A percentile compares a stretch with the other conserved stretches of the same genome.
phyloP scores from a whole-genome alignment of 1,140 invertebrate species.

The Ladona fulva region DNA sequence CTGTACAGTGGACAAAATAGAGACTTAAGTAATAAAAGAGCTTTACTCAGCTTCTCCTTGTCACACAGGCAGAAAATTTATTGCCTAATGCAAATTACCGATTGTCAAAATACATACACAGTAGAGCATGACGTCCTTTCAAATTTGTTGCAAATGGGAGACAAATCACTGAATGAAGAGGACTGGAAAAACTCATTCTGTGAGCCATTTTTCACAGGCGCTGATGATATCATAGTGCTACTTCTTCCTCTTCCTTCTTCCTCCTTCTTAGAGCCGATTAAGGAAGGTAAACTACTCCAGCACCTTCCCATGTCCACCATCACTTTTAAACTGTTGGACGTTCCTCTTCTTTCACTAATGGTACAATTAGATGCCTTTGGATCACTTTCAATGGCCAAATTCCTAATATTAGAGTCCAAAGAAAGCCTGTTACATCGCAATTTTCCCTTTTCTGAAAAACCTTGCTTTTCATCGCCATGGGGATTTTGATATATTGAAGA shows the following conservation, averaged over 20 bases:
- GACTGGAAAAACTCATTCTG: not conserved
- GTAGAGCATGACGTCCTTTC: not conserved
- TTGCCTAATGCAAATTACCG: too few species aligned
- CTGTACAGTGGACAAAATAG: too few species aligned
- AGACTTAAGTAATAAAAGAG: too few species aligned
- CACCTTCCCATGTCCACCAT: not conserved
- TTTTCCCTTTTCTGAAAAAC: not conserved
- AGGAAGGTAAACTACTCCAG: not conserved
- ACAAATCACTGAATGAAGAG: not conserved
- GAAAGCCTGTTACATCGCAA: not conserved
- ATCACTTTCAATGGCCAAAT: not conserved
- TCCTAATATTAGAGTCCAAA: not conserved
- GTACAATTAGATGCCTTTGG: not conserved
- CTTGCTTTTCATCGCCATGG: not conserved
- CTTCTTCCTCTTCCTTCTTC: not conserved
- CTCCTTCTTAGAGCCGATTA: not conserved
- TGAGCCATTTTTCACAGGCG: not conserved
- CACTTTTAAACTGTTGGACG: not conserved
- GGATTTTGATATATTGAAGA: too few species aligned
- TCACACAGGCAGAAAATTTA: too few species aligned
- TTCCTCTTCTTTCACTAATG: not conserved
- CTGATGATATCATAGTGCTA: not conserved
- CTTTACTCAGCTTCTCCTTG: too few species aligned
- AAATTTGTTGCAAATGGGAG: not conserved
- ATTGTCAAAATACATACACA: too few species aligned